Base-by-base conservation (phyloP, 2,888 invertebrate species). In the Meiosimyza decipiens region DNA sequence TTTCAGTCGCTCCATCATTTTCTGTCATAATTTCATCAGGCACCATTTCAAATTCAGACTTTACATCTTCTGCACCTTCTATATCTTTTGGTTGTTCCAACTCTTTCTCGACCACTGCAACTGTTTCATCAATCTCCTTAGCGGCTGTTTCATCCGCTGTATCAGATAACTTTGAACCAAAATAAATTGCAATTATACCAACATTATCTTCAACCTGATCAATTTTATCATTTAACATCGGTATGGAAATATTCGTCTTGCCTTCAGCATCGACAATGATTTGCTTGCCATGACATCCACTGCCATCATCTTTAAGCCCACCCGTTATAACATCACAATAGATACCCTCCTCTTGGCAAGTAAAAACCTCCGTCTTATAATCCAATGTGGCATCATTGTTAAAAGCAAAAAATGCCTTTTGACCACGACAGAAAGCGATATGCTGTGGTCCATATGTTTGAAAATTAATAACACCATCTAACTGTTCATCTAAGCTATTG, bases 341-440 rank as follows among this genome's bases (percentile, higher is more conserved):
- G 0, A 80, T 88, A n/a, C 96, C 96, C 66, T 90, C 87, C 6
- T 93, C 92, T 12, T 95, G 89, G 74, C 92, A 92, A 1, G 92
- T 93, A 87, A 90, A 84, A 54, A 89, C 90, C 80, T 94, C 94
- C 18, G 71, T 74, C 18, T 28, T 70, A 59, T 76, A 78, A 47
- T 75, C 74, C 50, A 92, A 0, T 95, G 94, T 85, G 95, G 63
- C 87, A 89, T 90, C 84, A 90, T 92, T n/a, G 50, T 79, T 80
- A 79, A 95, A 90, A 6, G 92, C 94, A 13, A 95, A 85, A 84
- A 95, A 95, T 6, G 89, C 94, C 77, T 89, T 89, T 60, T 90
- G 88, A 0, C 94, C 94, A n/a, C 95, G 90, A 79, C 93, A 92
- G 88, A 95, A 95, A 0, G 94, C 92, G 69, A 95, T 94, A 85